Evolutionary conservation across 2,888 invertebrate genomes (phyloP).

Genomic region (Volucella bombylans): DNA sequence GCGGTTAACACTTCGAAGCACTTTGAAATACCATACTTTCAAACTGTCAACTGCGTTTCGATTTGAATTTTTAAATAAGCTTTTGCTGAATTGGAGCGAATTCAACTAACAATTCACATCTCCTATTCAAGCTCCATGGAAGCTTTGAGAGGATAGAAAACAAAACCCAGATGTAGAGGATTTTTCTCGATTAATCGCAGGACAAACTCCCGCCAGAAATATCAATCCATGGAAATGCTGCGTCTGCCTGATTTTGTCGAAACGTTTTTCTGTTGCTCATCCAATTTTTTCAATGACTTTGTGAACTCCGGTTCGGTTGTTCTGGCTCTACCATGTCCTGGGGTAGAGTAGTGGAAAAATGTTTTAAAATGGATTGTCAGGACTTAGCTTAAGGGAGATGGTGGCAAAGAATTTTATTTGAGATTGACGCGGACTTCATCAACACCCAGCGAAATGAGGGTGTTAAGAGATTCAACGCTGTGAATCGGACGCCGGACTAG

Average conservation of each 20-base stretch:
- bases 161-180: slow-evolving; percentile 27
- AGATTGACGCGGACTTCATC: slow-evolving; percentile 53
- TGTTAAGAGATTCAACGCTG: slow-evolving; percentile 15
- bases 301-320: too few relatives aligned
- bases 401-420: slow-evolving; percentile 58
- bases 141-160: background rate
- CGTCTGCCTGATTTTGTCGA: background rate
- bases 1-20: background rate
- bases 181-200: slow-evolving; percentile 22
- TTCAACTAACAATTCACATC: background rate
- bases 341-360: slow-evolving; percentile 50
- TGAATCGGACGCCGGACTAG: background rate
- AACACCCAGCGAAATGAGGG: slow-evolving; percentile 37
- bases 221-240: background rate
- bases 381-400: slow-evolving; percentile 44
- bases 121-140: background rate
- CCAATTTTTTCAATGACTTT: slow-evolving; percentile 29
- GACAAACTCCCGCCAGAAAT: slow-evolving; percentile 44
- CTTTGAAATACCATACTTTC: background rate
- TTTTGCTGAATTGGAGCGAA: slow-evolving; percentile 67
- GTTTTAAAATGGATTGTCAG: slow-evolving; percentile 65
- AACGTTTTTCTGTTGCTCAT: background rate
- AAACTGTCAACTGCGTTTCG: background rate
- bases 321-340: slow-evolving; percentile 9
- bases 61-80: slow-evolving; percentile 3